Conservation (phyloP, 2,797 vertebrate species). For the Gallinago solitaria region DNA sequence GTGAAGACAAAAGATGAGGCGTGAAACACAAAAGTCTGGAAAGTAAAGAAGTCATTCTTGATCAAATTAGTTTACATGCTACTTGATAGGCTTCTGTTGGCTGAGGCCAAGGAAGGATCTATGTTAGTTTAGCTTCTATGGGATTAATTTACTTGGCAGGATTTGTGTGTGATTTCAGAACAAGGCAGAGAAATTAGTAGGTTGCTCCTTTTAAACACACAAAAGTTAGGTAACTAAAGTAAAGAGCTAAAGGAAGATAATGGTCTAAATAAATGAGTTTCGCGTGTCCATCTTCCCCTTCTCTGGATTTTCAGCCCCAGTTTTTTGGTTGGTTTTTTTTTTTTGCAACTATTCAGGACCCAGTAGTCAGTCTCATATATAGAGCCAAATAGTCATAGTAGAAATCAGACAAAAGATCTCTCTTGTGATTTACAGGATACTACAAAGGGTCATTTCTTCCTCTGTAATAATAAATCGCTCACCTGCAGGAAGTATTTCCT, state of each 20-base stretch:
- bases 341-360: neutral
- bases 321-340: neutral
- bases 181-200: neutral
- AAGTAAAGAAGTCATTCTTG: neutral
- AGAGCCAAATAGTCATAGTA: neutral
- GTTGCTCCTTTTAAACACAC: neutral
- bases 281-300: fast-evolving
- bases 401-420: neutral
- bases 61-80: neutral
- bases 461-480: neutral
- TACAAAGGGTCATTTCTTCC: neutral
- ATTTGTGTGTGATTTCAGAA: neutral
- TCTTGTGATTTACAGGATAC: neutral
- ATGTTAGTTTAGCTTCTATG: neutral
- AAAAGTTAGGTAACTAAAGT: neutral
- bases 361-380: neutral
- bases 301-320: neutral
- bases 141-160: neutral
- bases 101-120: neutral
- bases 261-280: neutral
- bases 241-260: neutral
- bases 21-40: neutral
- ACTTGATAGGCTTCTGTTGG: neutral
- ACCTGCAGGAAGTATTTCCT: neutral
- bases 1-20: neutral